Conservation (phyloP, 2,888 invertebrate species). For the Patella ulyssiponensis region DNA sequence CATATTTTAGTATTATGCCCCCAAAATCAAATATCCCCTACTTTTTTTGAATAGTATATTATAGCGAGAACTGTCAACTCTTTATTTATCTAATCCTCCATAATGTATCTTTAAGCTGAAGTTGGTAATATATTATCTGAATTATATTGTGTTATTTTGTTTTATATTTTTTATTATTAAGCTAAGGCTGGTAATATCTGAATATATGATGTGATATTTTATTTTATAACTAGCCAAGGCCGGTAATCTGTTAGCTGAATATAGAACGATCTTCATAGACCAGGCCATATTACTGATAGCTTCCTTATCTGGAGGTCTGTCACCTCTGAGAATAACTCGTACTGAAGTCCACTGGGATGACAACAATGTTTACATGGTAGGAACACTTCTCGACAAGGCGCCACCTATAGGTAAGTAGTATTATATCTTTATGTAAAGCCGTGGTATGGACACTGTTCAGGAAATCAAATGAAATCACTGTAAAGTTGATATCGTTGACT, state of each 20-base stretch:
- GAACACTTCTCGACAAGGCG: conserved; percentile 48
- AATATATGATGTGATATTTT: background rate
- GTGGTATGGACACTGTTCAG: no score
- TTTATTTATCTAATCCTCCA: no score
- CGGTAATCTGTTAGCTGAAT: conserved; percentile 36
- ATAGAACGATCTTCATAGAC: conserved; percentile 40
- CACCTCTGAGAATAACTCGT: conserved; percentile 48
- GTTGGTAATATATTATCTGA: no score
- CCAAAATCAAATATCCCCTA: no score
- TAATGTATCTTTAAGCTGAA: no score
- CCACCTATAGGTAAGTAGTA: conserved; percentile 47
- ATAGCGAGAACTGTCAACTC: no score
- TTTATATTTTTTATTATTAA: background rate
- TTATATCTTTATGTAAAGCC: background rate
- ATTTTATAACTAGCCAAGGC: conserved; percentile 37
- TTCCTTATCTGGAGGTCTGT: conserved; percentile 34
- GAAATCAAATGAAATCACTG: no score
- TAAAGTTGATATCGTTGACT: no score
- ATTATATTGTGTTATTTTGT: no score
- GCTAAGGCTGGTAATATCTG: background rate
- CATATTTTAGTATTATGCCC: no score
- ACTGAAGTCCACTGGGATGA: conserved; percentile 40
- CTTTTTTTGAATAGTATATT: no score
- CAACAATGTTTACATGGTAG: conserved; percentile 46
- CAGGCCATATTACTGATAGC: conserved; percentile 34